Conservation (phyloP, 2,888 invertebrate genomes). For the Meandrusa payeni region DNA sequence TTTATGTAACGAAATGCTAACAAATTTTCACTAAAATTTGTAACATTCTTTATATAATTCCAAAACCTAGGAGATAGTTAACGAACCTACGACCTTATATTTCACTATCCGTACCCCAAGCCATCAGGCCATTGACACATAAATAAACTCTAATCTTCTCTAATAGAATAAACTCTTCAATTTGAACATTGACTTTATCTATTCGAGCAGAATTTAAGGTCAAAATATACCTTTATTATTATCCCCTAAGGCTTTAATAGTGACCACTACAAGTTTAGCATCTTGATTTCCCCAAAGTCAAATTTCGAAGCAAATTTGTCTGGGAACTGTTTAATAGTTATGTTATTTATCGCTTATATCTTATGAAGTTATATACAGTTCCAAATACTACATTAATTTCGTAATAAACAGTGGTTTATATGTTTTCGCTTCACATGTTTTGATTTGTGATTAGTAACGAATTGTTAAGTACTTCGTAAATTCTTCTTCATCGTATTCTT, state of each 20-base stretch:
- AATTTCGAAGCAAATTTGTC: constrained; percentile 60
- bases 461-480: constrained; percentile 5
- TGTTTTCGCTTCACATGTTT: neutral
- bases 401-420: constrained; percentile 6
- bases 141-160: too few species aligned
- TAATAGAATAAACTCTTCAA: too few species aligned
- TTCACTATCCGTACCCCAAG: too few species aligned
- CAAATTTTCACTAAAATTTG: too few species aligned
- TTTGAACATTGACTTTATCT: constrained; percentile 2
- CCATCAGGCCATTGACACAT: too few species aligned
- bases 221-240: constrained; percentile 22
- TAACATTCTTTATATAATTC: too few species aligned
- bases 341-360: constrained; percentile 17
- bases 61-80: too few species aligned
- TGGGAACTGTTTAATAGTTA: constrained; percentile 33
- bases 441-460: neutral
- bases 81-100: too few species aligned
- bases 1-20: too few species aligned
- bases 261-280: constrained; percentile 58
- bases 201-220: constrained; percentile 17
- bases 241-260: constrained; percentile 36
- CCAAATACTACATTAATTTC: constrained; percentile 6
- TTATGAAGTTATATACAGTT: constrained; percentile 11
- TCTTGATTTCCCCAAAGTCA: constrained; percentile 72
- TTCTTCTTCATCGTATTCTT: neutral